Conservation (phyloP, 2,888 invertebrate species). For the Balanococcus diminutus region DNA sequence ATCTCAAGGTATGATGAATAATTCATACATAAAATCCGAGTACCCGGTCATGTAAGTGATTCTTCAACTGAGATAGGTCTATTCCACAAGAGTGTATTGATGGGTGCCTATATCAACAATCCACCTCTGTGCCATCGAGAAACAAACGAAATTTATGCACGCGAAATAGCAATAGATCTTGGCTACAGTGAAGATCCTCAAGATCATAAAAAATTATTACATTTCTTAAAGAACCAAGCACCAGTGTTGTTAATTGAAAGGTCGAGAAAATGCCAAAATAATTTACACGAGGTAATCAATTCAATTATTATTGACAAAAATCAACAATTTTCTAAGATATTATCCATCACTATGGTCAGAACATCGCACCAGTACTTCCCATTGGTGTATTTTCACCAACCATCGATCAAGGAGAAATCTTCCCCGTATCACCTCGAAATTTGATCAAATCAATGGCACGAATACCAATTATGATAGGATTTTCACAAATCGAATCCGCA, state of each 20-base stretch:
- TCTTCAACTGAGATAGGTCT: background rate
- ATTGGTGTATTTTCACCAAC: background rate
- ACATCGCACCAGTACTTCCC: no score
- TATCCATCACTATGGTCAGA: no score
- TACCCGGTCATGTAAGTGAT: background rate
- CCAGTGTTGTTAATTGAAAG: background rate
- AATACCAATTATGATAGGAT: conserved; percentile 3
- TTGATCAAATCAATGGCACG: background rate
- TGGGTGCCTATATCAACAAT: background rate
- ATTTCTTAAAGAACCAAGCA: background rate
- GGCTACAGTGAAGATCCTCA: background rate
- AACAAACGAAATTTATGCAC: background rate
- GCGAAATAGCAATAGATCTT: background rate
- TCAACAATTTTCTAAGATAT: no score
- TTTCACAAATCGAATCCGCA: background rate
- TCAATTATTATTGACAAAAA: no score
- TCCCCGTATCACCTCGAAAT: background rate
- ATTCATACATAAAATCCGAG: no score
- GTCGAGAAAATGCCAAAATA: background rate
- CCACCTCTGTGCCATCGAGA: background rate
- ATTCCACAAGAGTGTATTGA: conserved; percentile 9
- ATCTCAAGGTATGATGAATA: background rate
- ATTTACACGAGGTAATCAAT: background rate
- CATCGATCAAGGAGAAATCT: background rate
- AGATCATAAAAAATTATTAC: background rate